These are phyloP conservation scores for Drosophila santomea DNA, from an alignment of 1,140 invertebrate genomes.

Conservation along the genomic window DNA sequence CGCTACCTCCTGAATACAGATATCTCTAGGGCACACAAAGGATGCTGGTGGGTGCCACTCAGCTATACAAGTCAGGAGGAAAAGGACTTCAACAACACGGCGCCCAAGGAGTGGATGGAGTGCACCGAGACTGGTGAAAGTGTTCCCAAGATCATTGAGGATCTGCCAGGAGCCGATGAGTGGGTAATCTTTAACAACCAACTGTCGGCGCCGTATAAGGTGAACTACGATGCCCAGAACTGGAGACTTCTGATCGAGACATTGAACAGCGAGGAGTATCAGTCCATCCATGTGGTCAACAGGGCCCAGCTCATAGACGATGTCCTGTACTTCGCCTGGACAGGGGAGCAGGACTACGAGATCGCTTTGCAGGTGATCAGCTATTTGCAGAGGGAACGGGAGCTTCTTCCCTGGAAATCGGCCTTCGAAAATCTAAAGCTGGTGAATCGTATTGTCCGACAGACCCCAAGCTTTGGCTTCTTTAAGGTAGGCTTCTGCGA, in stretches of 20 bases:
- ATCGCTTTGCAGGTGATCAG: conserved; percentile 84
- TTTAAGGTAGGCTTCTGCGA: conserved; percentile 84
- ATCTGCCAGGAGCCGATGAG: conserved; percentile 70
- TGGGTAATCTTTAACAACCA: conserved; percentile 88
- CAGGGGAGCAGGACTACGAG: conserved; percentile 88
- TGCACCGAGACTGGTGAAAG: conserved; percentile 65
- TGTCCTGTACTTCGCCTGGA: conserved; percentile 90
- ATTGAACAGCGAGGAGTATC: conserved; percentile 85
- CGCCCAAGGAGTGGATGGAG: conserved; percentile 87
- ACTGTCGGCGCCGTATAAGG: conserved; percentile 88
- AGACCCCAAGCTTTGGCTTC: conserved; percentile 85
- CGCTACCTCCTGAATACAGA: conserved; percentile 15
- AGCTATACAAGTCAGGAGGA: conserved; percentile 87
- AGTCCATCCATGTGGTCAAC: conserved; percentile 88
- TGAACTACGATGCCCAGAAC: conserved; percentile 90
- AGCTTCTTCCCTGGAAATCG: conserved; percentile 88
- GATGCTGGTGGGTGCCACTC: conserved; percentile 87
- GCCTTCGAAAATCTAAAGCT: conserved; percentile 71
- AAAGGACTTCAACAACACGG: conserved; percentile 87
- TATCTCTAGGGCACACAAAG: background rate
- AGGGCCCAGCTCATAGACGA: conserved; percentile 93
- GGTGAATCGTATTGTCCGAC: conserved; percentile 86
- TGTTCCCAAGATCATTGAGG: conserved; percentile 56
- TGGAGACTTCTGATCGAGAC: conserved; percentile 88
- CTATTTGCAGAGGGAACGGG: conserved; percentile 88